A percentile compares a stretch with the other conserved stretches of the same genome.
Evolutionary conservation across 2,113 vertebrate species (phyloP).

Genomic region (Fregata magnificens): DNA sequence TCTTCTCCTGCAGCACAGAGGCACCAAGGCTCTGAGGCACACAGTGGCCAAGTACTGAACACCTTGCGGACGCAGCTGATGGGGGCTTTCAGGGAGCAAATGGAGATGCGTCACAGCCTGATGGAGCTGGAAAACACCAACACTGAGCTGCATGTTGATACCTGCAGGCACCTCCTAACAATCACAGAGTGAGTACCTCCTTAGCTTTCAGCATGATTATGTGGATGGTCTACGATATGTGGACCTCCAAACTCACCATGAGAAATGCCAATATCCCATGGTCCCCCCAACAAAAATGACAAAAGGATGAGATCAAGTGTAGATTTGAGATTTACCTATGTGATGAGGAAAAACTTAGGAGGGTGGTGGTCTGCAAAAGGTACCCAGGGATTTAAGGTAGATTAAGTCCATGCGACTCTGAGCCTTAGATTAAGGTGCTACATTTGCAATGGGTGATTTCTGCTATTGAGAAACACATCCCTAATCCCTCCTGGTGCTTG

Average conservation of each 20-base stretch:
- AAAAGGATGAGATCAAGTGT: neutral
- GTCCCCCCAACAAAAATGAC: neutral
- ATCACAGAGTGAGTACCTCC: constrained; percentile 55
- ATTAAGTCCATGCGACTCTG: neutral
- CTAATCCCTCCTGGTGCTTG: neutral
- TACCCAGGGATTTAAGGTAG: neutral
- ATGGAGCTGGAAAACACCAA: constrained; percentile 69
- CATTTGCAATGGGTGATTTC: neutral
- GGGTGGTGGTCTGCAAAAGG: neutral
- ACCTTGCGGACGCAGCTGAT: constrained; percentile 44
- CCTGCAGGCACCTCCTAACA: constrained; percentile 68
- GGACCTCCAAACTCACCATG: neutral
- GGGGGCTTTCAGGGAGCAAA: constrained; percentile 54
- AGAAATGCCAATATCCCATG: neutral
- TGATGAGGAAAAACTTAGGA: neutral
- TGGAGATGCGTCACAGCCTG: constrained; percentile 57
- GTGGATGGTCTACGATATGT: no score
- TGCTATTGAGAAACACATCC: neutral
- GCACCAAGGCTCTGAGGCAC: neutral
- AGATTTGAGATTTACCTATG: neutral
- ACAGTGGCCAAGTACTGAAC: neutral
- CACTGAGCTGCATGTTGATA: constrained; percentile 46
- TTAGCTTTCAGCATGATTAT: neutral
- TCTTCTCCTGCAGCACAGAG: neutral
- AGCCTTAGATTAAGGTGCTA: neutral